Evolutionary conservation across 2,797 vertebrate species (phyloP).

Genomic region (Ciconia nigra): DNA sequence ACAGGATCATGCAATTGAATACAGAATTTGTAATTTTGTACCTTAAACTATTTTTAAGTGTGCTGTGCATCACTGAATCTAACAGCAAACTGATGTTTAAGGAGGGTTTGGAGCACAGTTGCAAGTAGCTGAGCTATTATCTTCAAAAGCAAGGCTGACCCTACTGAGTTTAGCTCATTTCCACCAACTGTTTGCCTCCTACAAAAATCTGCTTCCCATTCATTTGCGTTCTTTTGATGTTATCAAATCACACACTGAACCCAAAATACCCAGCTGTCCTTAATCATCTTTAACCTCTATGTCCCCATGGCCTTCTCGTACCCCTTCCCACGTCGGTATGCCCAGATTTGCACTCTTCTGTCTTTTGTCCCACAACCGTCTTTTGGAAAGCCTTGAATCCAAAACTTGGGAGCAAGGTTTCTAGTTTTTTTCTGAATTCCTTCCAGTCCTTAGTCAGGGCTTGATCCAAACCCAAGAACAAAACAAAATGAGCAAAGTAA

Average conservation of each 20-base stretch:
- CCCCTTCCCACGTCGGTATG: background rate
- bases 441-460: background rate
- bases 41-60: background rate
- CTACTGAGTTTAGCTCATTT: background rate
- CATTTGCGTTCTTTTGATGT: background rate
- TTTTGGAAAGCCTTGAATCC: background rate
- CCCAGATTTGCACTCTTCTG: background rate
- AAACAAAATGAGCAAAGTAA: background rate
- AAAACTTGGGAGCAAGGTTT: background rate
- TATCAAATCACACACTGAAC: background rate
- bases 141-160: slow-evolving; percentile 26
- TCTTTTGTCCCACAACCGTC: background rate
- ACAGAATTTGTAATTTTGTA: background rate
- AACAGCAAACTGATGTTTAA: background rate
- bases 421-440: background rate
- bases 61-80: background rate
- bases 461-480: background rate
- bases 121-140: background rate
- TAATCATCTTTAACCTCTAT: background rate
- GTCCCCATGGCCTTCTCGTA: background rate
- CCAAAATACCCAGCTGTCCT: background rate
- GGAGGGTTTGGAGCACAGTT: background rate
- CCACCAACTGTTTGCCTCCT: background rate
- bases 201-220: background rate
- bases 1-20: background rate